Base-by-base conservation (phyloP, 2,888 invertebrate species). In the Octonoba sinensis region DNA sequence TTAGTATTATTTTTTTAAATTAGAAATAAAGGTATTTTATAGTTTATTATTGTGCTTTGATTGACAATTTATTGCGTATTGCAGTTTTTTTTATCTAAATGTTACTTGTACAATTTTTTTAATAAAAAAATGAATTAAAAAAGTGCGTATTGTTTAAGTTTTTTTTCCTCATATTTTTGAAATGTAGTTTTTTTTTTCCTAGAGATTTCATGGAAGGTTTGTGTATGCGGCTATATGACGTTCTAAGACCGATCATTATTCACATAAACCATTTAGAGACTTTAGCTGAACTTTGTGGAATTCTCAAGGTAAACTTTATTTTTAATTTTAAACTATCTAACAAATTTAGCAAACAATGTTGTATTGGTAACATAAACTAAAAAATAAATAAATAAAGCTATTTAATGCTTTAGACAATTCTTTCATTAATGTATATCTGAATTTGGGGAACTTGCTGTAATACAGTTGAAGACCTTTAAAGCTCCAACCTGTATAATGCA, bases 201-300 rank as follows among this genome's bases (percentile, higher is more conserved):
- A 90, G 90, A 85, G 86, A 87, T 51, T 97, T 96, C 88, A 90
- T 97, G 69, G 95, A 94, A 86, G 92, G 93, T 0, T 89, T 98
- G 0, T 97, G 97, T 87, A 94, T 93, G 67, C 93, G 93, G 49
- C 89, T 98, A 47, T 99, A 99, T 88, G 99, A 99, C 88, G 93
- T 93, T 6, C 90, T 99, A 84, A 91, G 99, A 1, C 99, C 99
- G 0, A 93, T 95, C 86, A 93, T 99, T 75, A 97, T 99, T 84
- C 96, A 97, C 89, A 95, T 99, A 83, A 96, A 97, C 88, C 99
- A 99, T 88, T 90, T 99, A 87, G 99, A 99, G 90, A 98, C 99
- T 0, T 90, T 99, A 27, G 96, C 98, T 0, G 99, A 99, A 89
- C 92, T 99, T 67, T 99, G 99, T 88, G 94, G 95, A 57, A 97